Evolutionary conservation across 2,113 vertebrate genomes (phyloP).

Genomic region (Haplochromis burtoni): DNA sequence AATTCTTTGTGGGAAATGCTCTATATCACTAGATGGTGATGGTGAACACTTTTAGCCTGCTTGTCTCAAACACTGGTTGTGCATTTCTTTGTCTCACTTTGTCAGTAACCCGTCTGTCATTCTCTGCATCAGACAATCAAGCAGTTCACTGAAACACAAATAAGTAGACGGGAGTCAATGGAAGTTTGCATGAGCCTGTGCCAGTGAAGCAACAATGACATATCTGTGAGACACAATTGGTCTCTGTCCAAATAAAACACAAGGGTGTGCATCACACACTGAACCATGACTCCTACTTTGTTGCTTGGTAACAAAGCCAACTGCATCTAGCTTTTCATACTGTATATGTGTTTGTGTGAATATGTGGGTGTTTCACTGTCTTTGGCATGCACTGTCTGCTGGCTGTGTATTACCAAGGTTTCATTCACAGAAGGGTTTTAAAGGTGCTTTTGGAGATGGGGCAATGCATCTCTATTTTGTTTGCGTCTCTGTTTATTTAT

Average conservation of each 20-base stretch:
- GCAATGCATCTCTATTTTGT: background rate
- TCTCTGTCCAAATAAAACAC: constrained; percentile 31
- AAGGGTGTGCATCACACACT: constrained; percentile 6
- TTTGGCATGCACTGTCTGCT: background rate
- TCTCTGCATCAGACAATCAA: constrained; percentile 9
- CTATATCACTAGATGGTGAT: background rate
- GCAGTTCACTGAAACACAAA: constrained; percentile 26
- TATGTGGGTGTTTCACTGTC: background rate
- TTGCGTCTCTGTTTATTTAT: background rate
- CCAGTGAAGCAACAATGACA: constrained; percentile 31
- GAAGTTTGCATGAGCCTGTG: constrained; percentile 23
- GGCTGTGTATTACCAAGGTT: background rate
- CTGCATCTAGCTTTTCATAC: background rate
- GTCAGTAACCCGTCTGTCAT: background rate
- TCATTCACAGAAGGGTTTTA: background rate
- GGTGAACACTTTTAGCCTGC: background rate
- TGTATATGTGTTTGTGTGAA: background rate
- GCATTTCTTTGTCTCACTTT: background rate
- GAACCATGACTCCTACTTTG: constrained; percentile 12
- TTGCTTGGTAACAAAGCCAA: constrained; percentile 45
- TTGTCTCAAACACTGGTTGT: background rate
- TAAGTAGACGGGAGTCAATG: constrained; percentile 8
- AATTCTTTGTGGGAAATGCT: background rate
- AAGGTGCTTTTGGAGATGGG: background rate
- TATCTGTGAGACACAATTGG: constrained; percentile 37